Evolutionary conservation across 2,797 vertebrate genomes (phyloP).

Genomic region (Paratrypauchen microcephalus): DNA sequence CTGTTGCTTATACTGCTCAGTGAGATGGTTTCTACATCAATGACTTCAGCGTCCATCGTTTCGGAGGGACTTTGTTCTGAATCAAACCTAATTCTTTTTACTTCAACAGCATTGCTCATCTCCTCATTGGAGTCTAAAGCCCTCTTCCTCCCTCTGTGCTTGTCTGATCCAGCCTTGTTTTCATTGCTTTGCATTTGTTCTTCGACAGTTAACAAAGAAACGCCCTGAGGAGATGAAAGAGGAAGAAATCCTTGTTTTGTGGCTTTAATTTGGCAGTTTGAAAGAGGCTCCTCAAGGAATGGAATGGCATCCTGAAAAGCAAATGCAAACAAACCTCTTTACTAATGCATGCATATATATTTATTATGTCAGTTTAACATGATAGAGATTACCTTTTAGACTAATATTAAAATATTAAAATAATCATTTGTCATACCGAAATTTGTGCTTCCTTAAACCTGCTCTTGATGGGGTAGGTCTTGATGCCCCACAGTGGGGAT

Average conservation of each 20-base stretch:
- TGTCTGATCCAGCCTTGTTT: background rate
- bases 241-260: background rate
- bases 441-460: constrained; percentile 2
- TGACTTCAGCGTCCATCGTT: background rate
- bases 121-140: constrained; percentile 7
- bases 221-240: background rate
- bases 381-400: background rate
- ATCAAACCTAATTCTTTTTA: constrained; percentile 42
- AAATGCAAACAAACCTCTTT: background rate
- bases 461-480: constrained; percentile 51
- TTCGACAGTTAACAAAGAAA: background rate
- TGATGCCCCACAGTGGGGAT: background rate
- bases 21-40: constrained; percentile 18
- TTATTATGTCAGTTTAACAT: background rate
- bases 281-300: constrained; percentile 3
- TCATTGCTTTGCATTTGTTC: background rate
- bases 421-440: constrained; percentile 31
- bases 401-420: background rate
- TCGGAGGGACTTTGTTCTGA: background rate
- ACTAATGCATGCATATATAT: background rate
- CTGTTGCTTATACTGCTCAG: background rate
- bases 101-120: background rate
- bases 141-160: constrained; percentile 28
- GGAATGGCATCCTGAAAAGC: constrained; percentile 21
- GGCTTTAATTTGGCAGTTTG: background rate